Base-by-base conservation (phyloP, 2,888 invertebrate genomes). In the Himalopsyche anomala region DNA sequence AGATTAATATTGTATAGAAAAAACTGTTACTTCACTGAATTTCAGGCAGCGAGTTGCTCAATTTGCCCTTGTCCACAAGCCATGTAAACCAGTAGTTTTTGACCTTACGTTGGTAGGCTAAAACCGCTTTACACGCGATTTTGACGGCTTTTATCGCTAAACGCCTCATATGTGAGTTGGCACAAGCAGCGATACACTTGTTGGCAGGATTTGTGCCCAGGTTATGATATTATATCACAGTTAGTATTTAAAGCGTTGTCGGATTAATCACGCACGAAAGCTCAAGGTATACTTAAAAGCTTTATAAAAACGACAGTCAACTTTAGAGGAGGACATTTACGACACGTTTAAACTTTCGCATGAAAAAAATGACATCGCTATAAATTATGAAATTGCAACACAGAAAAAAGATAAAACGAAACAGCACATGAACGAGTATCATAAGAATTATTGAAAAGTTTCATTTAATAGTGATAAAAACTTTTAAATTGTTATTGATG, bases 81-180 rank as follows among this genome's bases (percentile, higher is more conserved):
- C 19, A 28, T 62, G 62, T 62, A 62, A 62, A 62, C 19, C 11
- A 62, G 62, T 62, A 11, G 62, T 19, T 62, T 62, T 62, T 19
- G 62, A 62, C 62, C 62, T 62, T 19, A 62, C 11, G 28, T 8
- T 11, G 62, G 62, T 62, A 28, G 62, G 19, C 19, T 62, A 62
- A 62, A 62, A 62, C 62, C 62, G 19, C 62, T 62, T 62, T 62
- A 62, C 62, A 62, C 62, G 62, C 62, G 62, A 62, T 62, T 62
- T 62, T 62, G 28, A 62, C 28, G n/a, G 62, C 28, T 62, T 62
- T 62, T 19, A 62, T 62, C 62, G 62, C 28, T 62, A 11, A 62
- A 62, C 4, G n/a, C 19, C 62, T 62, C 19, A n/a, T 62, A 62
- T 62, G 11, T 62, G 19, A 51, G 15, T 51, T 51, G 15, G 51